Base-by-base conservation (phyloP, 2,888 invertebrate genomes). In the Syrphus vitripennis region DNA sequence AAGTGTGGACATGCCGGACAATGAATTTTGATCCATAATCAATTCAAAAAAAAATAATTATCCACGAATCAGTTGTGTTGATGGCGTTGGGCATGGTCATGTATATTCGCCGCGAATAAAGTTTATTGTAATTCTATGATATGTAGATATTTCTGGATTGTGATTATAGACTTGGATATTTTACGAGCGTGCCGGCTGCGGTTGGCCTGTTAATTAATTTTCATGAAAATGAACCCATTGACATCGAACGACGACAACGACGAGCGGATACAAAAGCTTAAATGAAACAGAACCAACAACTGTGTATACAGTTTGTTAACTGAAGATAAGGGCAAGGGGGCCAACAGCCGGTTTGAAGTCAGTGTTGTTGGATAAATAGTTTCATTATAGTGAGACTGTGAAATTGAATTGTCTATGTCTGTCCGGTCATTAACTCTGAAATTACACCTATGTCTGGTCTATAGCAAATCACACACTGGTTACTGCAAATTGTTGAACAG, bases 161-260 rank as follows among this genome's bases (percentile, higher is more conserved):
- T 59, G 34, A 59, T n/a, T n/a, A 59, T 37, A 31, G 31, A 45
- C 10, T 80, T 75, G 37, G 50, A 26, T 80, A 75, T 71, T 80
- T 83, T 59, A 80, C 50, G 80, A 80, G 65, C 45, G 3, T 31
- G 12, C 48, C 6, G 50, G 12, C 55, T 4, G 59, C 34, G 48
- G 42, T 21, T 9, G 57, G 72, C 57, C 69, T 61, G 81, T 81
- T 86, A 72, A 86, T 81, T 81, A 82, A 86, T 81, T 86, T 86
- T 86, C 84, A 86, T 86, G 77, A 86, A 86, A 81, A 72, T 81
- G 84, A 86, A 81, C 84, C 55, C 77, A 81, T 69, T 81, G 84
- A 81, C 84, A 86, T 86, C 77, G 69, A 74, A 5, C 29, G 67
- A 9, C 1, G 34, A 34, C 34, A 34, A 12, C 34, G 72, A 59